phyloP scores from a whole-genome alignment of 35 echinoderm and acorn worm genomes.

The Hemicentrotus pulcherrimus region DNA sequence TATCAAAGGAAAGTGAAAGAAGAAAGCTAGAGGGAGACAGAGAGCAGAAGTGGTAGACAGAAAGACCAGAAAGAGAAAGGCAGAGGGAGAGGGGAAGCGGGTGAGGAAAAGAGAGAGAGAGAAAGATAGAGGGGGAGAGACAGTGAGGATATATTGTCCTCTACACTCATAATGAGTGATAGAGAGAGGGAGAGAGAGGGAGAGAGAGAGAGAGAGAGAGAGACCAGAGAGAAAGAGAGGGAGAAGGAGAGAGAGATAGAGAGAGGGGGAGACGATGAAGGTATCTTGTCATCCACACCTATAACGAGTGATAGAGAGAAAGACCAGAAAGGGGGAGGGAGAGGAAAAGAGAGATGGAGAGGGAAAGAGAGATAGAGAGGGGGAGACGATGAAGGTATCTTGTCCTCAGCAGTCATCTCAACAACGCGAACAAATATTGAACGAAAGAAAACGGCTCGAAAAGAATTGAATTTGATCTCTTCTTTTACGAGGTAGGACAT shows the following conservation, averaged over 20 bases:
- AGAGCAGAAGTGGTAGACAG: neutral
- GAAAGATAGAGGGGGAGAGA: neutral
- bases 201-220: too few relatives aligned
- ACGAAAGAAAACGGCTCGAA: conserved; percentile 35
- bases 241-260: neutral
- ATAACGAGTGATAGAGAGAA: neutral
- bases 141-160: neutral
- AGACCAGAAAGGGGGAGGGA: neutral
- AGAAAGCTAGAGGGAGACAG: neutral
- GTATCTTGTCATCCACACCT: too few relatives aligned
- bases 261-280: neutral
- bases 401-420: neutral
- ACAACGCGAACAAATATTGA: conserved; percentile 42
- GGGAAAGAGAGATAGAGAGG: neutral
- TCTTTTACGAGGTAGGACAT: conserved; percentile 15
- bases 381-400: neutral
- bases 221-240: too few relatives aligned
- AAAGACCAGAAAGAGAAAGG: neutral
- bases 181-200: neutral
- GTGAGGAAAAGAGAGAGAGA: neutral
- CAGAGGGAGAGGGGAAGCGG: neutral
- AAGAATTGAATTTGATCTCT: conserved; percentile 39
- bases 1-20: neutral
- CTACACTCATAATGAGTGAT: neutral
- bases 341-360: neutral